Conservation (phyloP, 2,888 invertebrate genomes). For the Metellina segmentata region DNA sequence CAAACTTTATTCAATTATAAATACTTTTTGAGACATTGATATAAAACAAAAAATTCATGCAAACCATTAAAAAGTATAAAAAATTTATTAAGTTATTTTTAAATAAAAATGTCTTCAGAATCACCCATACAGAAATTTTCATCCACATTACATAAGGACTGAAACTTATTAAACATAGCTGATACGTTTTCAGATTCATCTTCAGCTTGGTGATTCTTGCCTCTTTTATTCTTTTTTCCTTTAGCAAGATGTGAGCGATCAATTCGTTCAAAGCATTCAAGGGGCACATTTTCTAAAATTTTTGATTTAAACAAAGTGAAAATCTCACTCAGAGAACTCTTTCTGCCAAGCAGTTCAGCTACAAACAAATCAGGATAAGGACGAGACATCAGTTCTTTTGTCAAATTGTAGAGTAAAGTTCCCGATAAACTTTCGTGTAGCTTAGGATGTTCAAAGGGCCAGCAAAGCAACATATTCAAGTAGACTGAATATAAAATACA, state of each 20-base stretch:
- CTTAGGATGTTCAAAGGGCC: slow-evolving; percentile 29
- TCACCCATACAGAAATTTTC: background rate
- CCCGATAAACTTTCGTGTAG: slow-evolving; percentile 65
- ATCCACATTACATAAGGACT: background rate
- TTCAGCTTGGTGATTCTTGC: background rate
- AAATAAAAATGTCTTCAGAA: background rate
- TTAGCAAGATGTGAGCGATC: slow-evolving; percentile 29
- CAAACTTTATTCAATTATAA: too few species aligned
- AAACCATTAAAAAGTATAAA: too few species aligned
- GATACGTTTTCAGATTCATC: background rate
- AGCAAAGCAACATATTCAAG: slow-evolving; percentile 79
- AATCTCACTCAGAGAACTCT: slow-evolving; percentile 81
- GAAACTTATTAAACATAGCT: background rate
- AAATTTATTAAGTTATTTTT: background rate
- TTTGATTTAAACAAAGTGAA: slow-evolving; percentile 24
- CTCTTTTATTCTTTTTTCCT: slow-evolving; percentile 2
- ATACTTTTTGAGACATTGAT: too few species aligned
- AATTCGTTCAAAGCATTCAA: slow-evolving; percentile 5
- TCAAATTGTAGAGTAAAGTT: slow-evolving; percentile 77
- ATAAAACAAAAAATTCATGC: too few species aligned
- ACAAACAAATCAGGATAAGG: slow-evolving; percentile 74
- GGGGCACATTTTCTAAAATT: slow-evolving; percentile 35
- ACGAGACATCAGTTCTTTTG: slow-evolving; percentile 71
- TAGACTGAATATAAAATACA: slow-evolving; percentile 79
- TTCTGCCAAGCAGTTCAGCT: slow-evolving; percentile 74